A percentile compares a stretch with the other conserved stretches of the same genome.
phyloP scores from a whole-genome alignment of 2,113 vertebrate species.

The Anseranas semipalmata region DNA sequence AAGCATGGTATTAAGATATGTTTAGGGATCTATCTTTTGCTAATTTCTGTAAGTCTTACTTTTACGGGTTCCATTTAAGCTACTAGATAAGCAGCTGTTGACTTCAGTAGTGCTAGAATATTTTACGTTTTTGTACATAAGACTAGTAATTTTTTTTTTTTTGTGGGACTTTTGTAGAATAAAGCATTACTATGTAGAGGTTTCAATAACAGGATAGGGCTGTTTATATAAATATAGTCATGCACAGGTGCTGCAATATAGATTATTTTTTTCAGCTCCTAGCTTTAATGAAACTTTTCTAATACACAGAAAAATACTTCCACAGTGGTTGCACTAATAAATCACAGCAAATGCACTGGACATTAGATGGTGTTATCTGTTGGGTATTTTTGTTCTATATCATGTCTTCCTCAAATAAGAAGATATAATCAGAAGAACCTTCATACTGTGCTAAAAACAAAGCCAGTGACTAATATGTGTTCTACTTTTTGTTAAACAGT shows the following conservation, averaged over 20 bases:
- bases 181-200: neutral
- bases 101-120: neutral
- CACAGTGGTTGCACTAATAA: neutral
- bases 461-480: neutral
- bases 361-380: neutral
- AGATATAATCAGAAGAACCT: neutral
- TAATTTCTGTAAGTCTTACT: neutral
- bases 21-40: neutral
- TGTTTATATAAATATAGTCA: neutral
- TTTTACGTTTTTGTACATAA: neutral
- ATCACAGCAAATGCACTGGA: neutral
- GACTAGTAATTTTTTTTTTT: neutral
- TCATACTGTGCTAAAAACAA: neutral
- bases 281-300: neutral
- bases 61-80: neutral
- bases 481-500: neutral
- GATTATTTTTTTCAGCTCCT: no score
- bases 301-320: neutral
- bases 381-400: neutral
- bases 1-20: neutral
- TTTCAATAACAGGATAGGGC: neutral
- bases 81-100: neutral
- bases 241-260: no score
- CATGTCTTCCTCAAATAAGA: neutral
- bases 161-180: neutral